Conservation (phyloP, 2,797 vertebrate species). For the Ispidina lecontei region DNA sequence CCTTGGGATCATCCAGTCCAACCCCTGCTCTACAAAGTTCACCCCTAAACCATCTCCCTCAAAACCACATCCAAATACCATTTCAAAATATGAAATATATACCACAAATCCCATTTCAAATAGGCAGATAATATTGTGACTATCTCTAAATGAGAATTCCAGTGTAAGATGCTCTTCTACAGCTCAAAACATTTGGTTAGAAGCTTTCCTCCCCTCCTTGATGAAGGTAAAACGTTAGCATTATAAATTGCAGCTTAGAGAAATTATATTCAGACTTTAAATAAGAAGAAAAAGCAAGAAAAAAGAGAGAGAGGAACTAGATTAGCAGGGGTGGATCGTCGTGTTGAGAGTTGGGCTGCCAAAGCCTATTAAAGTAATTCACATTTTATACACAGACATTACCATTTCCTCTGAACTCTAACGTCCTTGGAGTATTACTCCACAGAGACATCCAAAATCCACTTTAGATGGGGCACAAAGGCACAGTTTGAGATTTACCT, state of each 20-base stretch:
- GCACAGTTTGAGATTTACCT: slow-evolving; percentile 62
- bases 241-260: slow-evolving; percentile 49
- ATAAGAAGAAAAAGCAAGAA: neutral
- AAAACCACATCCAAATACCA: too few relatives aligned
- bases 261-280: slow-evolving; percentile 36
- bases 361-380: slow-evolving; percentile 70
- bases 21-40: too few relatives aligned
- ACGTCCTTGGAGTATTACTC: slow-evolving; percentile 61
- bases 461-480: slow-evolving; percentile 53
- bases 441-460: slow-evolving; percentile 58
- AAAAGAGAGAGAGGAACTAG: neutral
- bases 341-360: slow-evolving; percentile 58
- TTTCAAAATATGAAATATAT: neutral
- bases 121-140: slow-evolving; percentile 25
- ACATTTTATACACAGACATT: slow-evolving; percentile 62
- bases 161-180: neutral
- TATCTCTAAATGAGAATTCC: slow-evolving; percentile 42
- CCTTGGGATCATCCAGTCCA: too few relatives aligned
- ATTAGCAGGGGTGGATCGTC: slow-evolving; percentile 35
- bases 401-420: slow-evolving; percentile 69
- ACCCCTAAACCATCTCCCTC: too few relatives aligned
- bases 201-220: slow-evolving; percentile 9
- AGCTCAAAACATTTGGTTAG: neutral
- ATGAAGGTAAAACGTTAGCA: slow-evolving; percentile 46
- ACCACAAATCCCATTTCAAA: slow-evolving; percentile 23